Percentiles rank a stretch among this genome's conserved stretches.
Evolutionary conservation across 2,797 vertebrate species (phyloP).

Genomic region (Odontamblyopus lacepedii): DNA sequence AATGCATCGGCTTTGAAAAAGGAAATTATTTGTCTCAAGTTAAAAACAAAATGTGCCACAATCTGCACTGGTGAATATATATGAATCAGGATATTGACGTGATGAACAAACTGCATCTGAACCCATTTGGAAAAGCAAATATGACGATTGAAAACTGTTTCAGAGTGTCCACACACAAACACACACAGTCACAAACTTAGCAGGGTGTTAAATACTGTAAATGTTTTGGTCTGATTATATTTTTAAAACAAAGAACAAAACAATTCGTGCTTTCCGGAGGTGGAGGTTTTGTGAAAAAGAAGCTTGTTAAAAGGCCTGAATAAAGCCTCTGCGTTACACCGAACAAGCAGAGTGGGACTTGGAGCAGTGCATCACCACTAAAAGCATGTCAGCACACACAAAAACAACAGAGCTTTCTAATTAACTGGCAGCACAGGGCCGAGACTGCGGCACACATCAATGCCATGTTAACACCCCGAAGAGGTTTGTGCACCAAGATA

Average conservation of each 20-base stretch:
- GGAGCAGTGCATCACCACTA: slow-evolving; percentile 3
- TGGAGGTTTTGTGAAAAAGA: not conserved
- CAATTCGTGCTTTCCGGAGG: not conserved
- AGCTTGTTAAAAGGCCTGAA: not conserved
- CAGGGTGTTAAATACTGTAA: too few relatives aligned
- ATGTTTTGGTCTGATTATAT: too few relatives aligned
- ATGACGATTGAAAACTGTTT: too few relatives aligned
- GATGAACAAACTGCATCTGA: too few relatives aligned
- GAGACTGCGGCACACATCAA: not conserved
- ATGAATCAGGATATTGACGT: too few relatives aligned
- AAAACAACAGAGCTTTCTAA: slow-evolving; percentile 3
- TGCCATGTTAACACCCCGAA: not conserved
- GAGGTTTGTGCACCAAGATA: not conserved
- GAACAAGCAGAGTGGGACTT: slow-evolving; percentile 7
- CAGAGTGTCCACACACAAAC: too few relatives aligned
- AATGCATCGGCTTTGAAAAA: not conserved
- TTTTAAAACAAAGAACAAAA: not conserved
- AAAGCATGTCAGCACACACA: slow-evolving; percentile 1
- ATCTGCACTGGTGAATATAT: too few relatives aligned
- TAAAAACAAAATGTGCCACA: not conserved
- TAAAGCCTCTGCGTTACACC: not conserved
- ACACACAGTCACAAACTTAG: too few relatives aligned
- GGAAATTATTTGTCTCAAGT: not conserved
- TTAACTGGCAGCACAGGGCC: slow-evolving; percentile 12
- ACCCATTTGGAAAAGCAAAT: too few relatives aligned